Evolutionary conservation across 2,888 invertebrate species (phyloP), one percentile per base, ranked within the genome.

Genomic region (Protonemura montana): DNA sequence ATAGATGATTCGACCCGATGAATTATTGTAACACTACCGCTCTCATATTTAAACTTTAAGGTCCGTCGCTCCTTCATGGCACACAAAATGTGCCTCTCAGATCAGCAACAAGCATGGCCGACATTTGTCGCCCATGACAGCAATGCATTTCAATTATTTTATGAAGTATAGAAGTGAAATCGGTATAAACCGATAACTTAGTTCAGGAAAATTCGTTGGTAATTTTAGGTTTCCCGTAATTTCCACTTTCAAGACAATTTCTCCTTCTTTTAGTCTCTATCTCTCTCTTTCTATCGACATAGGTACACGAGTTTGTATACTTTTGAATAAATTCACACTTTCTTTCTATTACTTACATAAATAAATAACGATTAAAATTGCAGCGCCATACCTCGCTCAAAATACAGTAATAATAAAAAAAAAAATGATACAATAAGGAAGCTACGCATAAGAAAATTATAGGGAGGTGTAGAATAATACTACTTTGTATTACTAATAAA

Each of bases 71-170:
- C 78, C 78, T 78, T 78, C 82, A 10, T 82, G 82, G 82, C 82
- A 82, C 82, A 82, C 82, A 30, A 35, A 35, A 26, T 82, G 82
- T 82, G 82, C 82, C 82, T 82, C 82, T 82, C 78, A 78, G 26
- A 78, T 78, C 26, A 25, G 26, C 78, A 78, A 35, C n/a, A 59
- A 21, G 13, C 59, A 59, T 21, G 59, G 59, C 59, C 13, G 59
- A 59, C 59, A 21, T 21, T 21, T 2, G 59, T 59, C 59, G 35
- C 21, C 59, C 13, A 21, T 21, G 59, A 3, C 59, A 59, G 21
- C 59, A 59, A 59, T 59, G 59, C 27, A 87, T 83, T 83, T 35
- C 16, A 83, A 81, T 81, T 81, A 81, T 81, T 81, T 29, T 81
- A 81, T n/a, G 13, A 81, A n/a, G 25, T 1, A 2, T 81, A 81